phyloP scores from a whole-genome alignment of 2,888 invertebrate species.

The Tortricodes alternella region DNA sequence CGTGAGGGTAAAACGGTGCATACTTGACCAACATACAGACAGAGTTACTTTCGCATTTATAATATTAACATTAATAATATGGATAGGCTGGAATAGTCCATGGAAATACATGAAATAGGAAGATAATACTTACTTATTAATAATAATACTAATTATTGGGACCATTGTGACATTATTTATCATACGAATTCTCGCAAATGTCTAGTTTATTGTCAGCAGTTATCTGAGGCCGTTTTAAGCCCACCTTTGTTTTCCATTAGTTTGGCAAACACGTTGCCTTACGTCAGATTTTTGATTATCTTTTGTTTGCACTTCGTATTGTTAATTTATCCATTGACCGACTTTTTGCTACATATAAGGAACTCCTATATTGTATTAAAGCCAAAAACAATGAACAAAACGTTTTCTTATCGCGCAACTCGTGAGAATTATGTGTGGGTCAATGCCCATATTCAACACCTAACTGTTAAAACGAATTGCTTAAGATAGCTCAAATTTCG shows the following conservation, averaged over 20 bases:
- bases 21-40: no score
- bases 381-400: constrained; percentile 35
- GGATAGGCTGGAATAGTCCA: no score
- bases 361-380: constrained; percentile 39
- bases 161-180: no score
- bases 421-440: constrained; percentile 29
- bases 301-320: constrained; percentile 62
- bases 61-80: no score
- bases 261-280: constrained; percentile 41
- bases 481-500: constrained; percentile 8
- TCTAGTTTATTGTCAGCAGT: constrained; percentile 6
- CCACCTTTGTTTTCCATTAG: constrained; percentile 41
- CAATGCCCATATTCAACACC: constrained; percentile 27
- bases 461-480: constrained; percentile 27
- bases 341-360: constrained; percentile 52
- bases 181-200: not conserved
- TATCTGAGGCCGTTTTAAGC: constrained; percentile 17
- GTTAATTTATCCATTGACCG: constrained; percentile 64
- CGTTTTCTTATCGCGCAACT: constrained; percentile 28
- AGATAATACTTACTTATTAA: no score
- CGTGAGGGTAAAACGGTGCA: no score
- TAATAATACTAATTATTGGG: no score
- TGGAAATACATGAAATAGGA: no score
- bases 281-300: constrained; percentile 56
- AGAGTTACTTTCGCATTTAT: no score